Conservation (phyloP, 1,140 invertebrate species). For the Caenorhabditis briggsae region DNA sequence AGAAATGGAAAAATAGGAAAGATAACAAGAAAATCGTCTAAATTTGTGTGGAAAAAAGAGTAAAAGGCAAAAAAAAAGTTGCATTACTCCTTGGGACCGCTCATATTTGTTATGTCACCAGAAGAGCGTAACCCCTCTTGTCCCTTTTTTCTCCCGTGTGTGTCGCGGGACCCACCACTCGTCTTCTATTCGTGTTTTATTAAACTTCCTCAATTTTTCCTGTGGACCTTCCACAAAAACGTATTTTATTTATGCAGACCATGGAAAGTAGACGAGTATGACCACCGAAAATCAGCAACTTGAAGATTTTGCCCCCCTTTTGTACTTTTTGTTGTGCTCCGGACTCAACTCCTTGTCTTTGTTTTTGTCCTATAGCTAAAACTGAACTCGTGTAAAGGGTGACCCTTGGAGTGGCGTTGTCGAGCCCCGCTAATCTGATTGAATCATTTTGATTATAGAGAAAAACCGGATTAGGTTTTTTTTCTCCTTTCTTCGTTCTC, state of each 20-base stretch:
- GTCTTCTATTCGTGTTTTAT: conserved; percentile 51
- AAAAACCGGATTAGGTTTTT: neutral
- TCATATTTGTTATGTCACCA: conserved; percentile 46
- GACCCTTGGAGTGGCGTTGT: too few species aligned
- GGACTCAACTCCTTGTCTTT: too few species aligned
- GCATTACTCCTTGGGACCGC: conserved; percentile 15
- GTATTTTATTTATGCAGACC: conserved; percentile 52
- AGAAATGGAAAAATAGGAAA: neutral
- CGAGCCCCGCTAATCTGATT: conserved; percentile 1
- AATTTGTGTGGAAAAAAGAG: neutral
- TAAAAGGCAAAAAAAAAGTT: conserved; percentile 6
- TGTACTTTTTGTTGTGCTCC: too few species aligned
- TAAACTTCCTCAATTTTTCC: conserved; percentile 53
- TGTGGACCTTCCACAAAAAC: conserved; percentile 39
- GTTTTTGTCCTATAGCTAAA: too few species aligned
- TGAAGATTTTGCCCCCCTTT: neutral
- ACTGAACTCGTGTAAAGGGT: too few species aligned
- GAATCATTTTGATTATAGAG: neutral
- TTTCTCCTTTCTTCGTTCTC: neutral
- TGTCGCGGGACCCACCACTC: neutral
- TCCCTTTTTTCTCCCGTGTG: conserved; percentile 3
- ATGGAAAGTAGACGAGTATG: neutral
- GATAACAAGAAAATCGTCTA: neutral
- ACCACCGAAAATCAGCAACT: conserved; percentile 19
- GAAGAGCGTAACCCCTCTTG: conserved; percentile 39